Evolutionary conservation across 1,140 invertebrate species (phyloP).

Genomic region (Pogonognathellus flavescens): DNA sequence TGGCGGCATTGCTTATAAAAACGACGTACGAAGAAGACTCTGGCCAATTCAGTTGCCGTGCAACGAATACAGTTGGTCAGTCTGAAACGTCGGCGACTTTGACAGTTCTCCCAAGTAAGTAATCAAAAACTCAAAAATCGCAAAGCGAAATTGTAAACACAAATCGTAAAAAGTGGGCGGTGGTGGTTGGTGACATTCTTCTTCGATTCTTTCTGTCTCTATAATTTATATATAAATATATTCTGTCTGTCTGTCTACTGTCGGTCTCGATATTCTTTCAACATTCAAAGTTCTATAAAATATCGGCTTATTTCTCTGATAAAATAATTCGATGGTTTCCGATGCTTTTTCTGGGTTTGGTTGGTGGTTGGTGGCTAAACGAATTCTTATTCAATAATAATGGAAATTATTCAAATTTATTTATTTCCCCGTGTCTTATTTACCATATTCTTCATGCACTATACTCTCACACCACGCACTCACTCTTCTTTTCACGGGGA

Average conservation of each 20-base stretch:
- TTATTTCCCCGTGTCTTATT: slow-evolving; percentile 4
- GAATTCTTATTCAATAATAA: not conserved
- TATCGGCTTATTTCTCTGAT: not conserved
- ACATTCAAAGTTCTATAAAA: too few relatives aligned
- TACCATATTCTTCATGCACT: not conserved
- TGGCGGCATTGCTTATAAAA: slow-evolving; percentile 89
- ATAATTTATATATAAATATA: not conserved
- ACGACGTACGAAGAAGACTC: slow-evolving; percentile 95
- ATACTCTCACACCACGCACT: not conserved
- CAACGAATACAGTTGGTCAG: slow-evolving; percentile 90
- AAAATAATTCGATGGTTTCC: not conserved
- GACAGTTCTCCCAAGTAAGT: slow-evolving; percentile 95
- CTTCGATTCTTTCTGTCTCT: slow-evolving; percentile 9
- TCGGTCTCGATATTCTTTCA: too few relatives aligned
- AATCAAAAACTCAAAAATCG: slow-evolving; percentile 74
- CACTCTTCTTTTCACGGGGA: not conserved
- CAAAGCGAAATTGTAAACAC: not conserved
- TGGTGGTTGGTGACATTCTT: not conserved
- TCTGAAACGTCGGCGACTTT: slow-evolving; percentile 92
- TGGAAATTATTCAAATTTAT: not conserved
- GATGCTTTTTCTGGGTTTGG: not conserved
- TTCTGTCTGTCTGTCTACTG: not conserved
- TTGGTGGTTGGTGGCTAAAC: not conserved
- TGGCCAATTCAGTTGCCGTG: slow-evolving; percentile 91
- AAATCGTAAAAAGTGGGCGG: not conserved